Base-by-base conservation (phyloP, 2,888 invertebrate species). In the Melanostoma mellinum region DNA sequence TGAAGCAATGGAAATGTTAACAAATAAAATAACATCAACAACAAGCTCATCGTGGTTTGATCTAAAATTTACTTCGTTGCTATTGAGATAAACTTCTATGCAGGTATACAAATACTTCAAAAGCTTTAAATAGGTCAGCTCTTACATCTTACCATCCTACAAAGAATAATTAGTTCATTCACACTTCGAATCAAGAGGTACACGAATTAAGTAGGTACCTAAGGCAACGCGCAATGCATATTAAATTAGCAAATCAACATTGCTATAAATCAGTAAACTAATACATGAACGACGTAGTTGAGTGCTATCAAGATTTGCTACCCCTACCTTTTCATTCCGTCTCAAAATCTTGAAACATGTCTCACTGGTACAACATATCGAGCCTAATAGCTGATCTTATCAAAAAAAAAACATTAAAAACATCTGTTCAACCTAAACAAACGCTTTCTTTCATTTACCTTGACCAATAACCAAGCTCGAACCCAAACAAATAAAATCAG, bases 371-470 rank as follows among this genome's bases (percentile, higher is more conserved):
- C 20, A 30, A 38, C 5, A n/a, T 5, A 35, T 35, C 6, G 32
- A 44, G 48, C 42, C 48, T 42, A 32, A 44, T 4, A 4, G 8
- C 35, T 5, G 60, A 76, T 69, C 61, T 55, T 30, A n/a, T 30
- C 38, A 55, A 67, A 46, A 20, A 35, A 30, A 60, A 10, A 20
- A 20, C 20, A 20, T 52, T 6, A 60, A n/a, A 42, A 32, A 69
- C 76, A 69, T 69, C 61, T 61, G 61, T 69, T 46, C 46, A 46
- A 60, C 10, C 68, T 53, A 76, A 76, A 76, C 75, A 76, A 76
- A 56, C 20, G 20, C 20, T 20, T 20, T 20, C 20, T 20, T 20
- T 20, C 20, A 20, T 20, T 20, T 20, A 20, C 20, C 20, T 20
- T 20, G 20, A 20, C 30, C 1, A 30, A 30, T 1, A 40, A 52